Evolutionary conservation across 92 coral and sea anemone species (phyloP).

Genomic region (Anthopleura xanthogrammica): DNA sequence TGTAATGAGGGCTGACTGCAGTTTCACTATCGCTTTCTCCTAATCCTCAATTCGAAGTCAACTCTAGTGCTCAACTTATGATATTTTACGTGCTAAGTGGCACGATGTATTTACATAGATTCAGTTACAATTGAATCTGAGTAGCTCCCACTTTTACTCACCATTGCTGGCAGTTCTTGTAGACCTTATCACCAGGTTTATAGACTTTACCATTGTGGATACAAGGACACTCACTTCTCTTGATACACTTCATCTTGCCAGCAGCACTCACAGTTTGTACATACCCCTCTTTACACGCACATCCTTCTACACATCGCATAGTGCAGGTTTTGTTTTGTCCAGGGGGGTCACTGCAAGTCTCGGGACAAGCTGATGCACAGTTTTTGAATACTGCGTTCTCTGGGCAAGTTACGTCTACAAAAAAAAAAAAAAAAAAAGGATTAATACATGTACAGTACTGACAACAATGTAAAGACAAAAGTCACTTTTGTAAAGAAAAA

Average conservation of each 20-base stretch:
- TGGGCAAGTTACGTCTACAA: conserved; percentile 57
- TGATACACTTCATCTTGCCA: conserved; percentile 58
- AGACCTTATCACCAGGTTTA: conserved; percentile 47
- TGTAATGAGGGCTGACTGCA: too few species aligned
- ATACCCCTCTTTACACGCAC: conserved; percentile 67
- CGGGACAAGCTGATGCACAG: conserved; percentile 66
- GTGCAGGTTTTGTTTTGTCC: conserved; percentile 54
- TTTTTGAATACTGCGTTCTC: conserved; percentile 57
- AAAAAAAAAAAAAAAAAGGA: background rate
- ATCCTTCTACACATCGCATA: conserved; percentile 77
- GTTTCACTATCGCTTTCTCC: too few species aligned
- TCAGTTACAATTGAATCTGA: too few species aligned
- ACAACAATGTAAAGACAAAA: too few species aligned
- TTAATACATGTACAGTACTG: too few species aligned
- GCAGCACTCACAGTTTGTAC: conserved; percentile 54
- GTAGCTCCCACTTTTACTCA: conserved; percentile 9
- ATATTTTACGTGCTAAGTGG: too few species aligned
- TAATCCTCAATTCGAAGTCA: too few species aligned
- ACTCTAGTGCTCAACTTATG: too few species aligned
- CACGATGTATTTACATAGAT: too few species aligned
- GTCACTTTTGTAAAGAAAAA: too few species aligned
- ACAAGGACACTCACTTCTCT: conserved; percentile 60
- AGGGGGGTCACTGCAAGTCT: conserved; percentile 60
- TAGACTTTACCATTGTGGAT: conserved; percentile 50
- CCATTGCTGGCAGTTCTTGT: conserved; percentile 62